Base-by-base conservation (phyloP, 2,113 vertebrate genomes). In the Phrynosoma platyrhinos region DNA sequence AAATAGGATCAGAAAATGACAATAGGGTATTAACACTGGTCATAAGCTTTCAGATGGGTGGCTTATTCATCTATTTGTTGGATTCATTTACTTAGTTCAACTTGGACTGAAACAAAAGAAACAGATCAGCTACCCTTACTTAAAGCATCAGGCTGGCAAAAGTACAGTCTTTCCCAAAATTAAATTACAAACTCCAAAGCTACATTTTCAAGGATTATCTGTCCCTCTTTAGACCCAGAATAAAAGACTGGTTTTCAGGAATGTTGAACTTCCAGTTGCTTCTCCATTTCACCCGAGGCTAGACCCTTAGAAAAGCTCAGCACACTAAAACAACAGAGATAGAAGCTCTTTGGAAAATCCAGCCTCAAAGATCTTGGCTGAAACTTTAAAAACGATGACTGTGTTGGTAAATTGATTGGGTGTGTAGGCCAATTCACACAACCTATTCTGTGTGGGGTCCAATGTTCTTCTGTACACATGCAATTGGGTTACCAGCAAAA, bases 71-170 rank as follows among this genome's bases (percentile, higher is more conserved):
- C 18, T 62, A 62, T 62, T 62, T 18, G 84, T 53, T 30, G 20
- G 55, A 32, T 89, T 62, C 21, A 25, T 90, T 79, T 30, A n/a
- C 83, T 53, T 1, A 6, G 1, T 64, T 80, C 68, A 25, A 0
- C 0, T 16, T 52, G 23, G 62, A 32, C 27, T 21, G 13, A 83
- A 84, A n/a, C 0, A 23, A 85, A 66, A 3, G 27, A 74, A 42
- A 1, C 0, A 75, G n/a, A 36, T 9, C 0, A 68, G n/a, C 62
- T 66, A 0, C 3, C 47, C 2, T 27, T 83, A 30, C 27, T 21
- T 30, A 42, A 64, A 85, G 72, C 83, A 40, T 42, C 18, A 20
- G 53, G 8, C 53, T 62, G 32, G n/a, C 52, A 27, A 75, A 84
- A 80, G 52, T 4, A 40, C 13, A 20, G 25, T 30, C 9, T 40